These are phyloP conservation scores for Panopea generosa DNA, from an alignment of 2,888 invertebrate genomes.

Conservation along the genomic window DNA sequence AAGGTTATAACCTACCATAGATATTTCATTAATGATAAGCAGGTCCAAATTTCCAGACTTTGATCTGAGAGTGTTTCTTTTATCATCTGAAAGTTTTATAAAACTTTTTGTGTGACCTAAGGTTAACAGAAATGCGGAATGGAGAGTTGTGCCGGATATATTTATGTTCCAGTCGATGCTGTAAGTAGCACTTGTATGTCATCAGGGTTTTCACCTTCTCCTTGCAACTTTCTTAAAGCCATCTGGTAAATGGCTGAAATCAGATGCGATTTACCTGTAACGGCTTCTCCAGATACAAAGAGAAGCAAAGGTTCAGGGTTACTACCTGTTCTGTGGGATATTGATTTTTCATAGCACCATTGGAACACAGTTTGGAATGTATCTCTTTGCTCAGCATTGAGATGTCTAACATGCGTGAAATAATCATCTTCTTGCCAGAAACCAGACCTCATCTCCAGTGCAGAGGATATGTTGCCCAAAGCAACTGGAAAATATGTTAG, in stretches of 20 bases:
- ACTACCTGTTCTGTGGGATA: constrained; percentile 21
- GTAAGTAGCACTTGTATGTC: constrained; percentile 40
- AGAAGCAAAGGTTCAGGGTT: constrained; percentile 23
- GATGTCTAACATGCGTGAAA: neutral
- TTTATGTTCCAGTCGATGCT: constrained; percentile 61
- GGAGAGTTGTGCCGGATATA: constrained; percentile 53
- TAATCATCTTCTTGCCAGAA: neutral
- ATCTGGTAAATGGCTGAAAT: constrained; percentile 52
- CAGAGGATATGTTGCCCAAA: constrained; percentile 7
- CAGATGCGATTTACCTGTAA: constrained; percentile 58
- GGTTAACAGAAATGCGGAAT: constrained; percentile 56
- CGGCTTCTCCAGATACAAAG: constrained; percentile 62
- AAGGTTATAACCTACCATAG: constrained; percentile 59
- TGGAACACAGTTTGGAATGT: constrained; percentile 14
- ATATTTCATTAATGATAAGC: constrained; percentile 62
- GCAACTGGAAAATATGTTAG: constrained; percentile 9
- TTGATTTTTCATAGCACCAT: constrained; percentile 38
- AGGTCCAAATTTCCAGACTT: constrained; percentile 36
- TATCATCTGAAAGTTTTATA: constrained; percentile 46
- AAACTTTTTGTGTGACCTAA: constrained; percentile 48
- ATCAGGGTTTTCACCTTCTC: constrained; percentile 42
- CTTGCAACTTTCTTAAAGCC: constrained; percentile 38
- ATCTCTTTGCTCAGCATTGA: constrained; percentile 31
- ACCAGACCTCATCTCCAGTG: neutral
- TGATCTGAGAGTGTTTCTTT: constrained; percentile 35